A percentile compares a stretch with the other conserved stretches of the same genome.
Evolutionary conservation across 2,797 vertebrate genomes (phyloP).

Genomic region (Chromobotia macracanthus): DNA sequence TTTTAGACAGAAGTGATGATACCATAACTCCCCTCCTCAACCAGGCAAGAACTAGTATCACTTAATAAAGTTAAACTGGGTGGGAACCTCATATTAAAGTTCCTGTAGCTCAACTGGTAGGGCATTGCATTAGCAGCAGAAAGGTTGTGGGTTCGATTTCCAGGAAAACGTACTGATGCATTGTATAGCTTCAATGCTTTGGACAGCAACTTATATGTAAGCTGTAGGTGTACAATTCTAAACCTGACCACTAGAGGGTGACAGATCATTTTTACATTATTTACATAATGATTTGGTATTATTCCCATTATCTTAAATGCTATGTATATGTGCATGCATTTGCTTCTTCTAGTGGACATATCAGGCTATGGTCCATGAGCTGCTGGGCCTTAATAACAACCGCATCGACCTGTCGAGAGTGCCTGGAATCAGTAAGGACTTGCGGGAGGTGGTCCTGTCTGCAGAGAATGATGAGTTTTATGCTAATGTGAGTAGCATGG

Average conservation of each 20-base stretch:
- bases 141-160: too few species aligned
- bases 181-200: too few species aligned
- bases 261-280: constrained; percentile 16
- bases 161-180: too few species aligned
- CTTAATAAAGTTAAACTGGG: background rate
- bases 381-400: constrained; percentile 95
- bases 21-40: constrained; percentile 93
- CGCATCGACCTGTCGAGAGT: constrained; percentile 94
- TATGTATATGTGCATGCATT: background rate
- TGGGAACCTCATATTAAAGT: background rate
- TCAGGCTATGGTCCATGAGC: constrained; percentile 96
- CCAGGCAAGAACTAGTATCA: constrained; percentile 62
- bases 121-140: too few species aligned
- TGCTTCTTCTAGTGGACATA: constrained; percentile 87
- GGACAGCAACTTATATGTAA: too few species aligned
- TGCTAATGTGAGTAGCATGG: constrained; percentile 83
- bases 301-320: background rate
- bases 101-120: too few species aligned
- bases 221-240: background rate
- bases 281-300: constrained; percentile 5
- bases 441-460: constrained; percentile 91
- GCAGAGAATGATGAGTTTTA: constrained; percentile 98
- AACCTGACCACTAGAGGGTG: constrained; percentile 49
- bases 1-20: constrained; percentile 91
- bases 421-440: constrained; percentile 90